A percentile compares a stretch with the other conserved stretches of the same genome.
These are phyloP conservation scores for Macrosteles quadrilineatus DNA, from an alignment of 1,140 invertebrate species.

Conservation along the genomic window DNA sequence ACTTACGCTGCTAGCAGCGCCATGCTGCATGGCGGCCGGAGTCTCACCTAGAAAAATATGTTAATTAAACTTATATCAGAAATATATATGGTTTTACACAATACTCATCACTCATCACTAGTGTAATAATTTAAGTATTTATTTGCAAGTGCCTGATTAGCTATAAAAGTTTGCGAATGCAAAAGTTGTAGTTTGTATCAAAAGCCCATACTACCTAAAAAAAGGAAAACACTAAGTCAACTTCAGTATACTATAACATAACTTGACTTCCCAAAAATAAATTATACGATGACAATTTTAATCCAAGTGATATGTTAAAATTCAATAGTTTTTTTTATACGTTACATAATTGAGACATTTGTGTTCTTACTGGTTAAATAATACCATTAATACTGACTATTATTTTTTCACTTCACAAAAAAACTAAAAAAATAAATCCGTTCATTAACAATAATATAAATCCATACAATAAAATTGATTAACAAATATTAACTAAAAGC, in stretches of 20 bases:
- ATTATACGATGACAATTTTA: too few relatives aligned
- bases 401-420: background rate
- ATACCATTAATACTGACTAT: background rate
- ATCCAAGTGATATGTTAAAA: too few relatives aligned
- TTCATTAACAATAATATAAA: background rate
- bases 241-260: too few relatives aligned
- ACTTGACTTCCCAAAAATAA: too few relatives aligned
- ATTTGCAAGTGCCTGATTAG: background rate
- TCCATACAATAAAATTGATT: background rate
- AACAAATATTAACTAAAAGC: background rate
- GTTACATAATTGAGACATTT: too few relatives aligned
- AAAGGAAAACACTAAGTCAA: background rate
- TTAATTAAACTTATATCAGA: background rate
- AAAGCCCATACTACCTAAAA: background rate
- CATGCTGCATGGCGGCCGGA: constrained; percentile 54
- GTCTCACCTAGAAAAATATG: constrained; percentile 34
- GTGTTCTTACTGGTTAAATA: background rate
- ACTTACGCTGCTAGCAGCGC: too few relatives aligned
- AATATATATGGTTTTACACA: background rate
- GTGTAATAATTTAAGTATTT: background rate
- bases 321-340: too few relatives aligned
- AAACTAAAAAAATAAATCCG: background rate
- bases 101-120: background rate
- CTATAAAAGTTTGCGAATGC: background rate
- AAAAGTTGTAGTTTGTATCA: background rate